These are phyloP conservation scores for Panagrolaimus sp. DNA, from an alignment of 1,140 invertebrate species.

Conservation along the genomic window DNA sequence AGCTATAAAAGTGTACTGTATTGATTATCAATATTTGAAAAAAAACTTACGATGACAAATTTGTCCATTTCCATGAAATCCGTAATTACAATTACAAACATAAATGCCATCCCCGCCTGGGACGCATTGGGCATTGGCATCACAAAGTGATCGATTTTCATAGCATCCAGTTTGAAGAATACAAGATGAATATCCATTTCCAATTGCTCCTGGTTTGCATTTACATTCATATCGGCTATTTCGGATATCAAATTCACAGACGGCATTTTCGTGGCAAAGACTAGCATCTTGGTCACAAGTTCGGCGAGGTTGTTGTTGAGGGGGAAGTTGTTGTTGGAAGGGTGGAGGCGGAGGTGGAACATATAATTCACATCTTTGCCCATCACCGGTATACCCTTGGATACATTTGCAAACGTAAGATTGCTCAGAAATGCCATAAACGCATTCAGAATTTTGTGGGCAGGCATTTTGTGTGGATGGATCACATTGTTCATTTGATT, in stretches of 20 bases:
- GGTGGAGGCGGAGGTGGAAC: neutral
- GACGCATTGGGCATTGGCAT: conserved; percentile 59
- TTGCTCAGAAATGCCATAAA: neutral
- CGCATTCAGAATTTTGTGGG: neutral
- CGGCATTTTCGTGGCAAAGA: conserved; percentile 22
- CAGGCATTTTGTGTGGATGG: neutral
- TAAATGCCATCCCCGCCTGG: conserved; percentile 52
- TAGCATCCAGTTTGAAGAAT: conserved; percentile 34
- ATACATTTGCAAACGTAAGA: conserved; percentile 24
- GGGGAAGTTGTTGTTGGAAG: no score
- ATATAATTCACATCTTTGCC: conserved; percentile 52
- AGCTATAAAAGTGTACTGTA: conserved; percentile 6
- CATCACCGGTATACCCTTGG: conserved; percentile 31
- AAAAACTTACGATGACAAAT: conserved; percentile 56
- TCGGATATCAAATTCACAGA: conserved; percentile 28
- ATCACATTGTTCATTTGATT: neutral
- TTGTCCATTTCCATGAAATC: conserved; percentile 62
- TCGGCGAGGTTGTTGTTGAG: no score
- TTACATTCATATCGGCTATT: conserved; percentile 38
- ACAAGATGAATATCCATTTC: conserved; percentile 24
- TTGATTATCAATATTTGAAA: neutral
- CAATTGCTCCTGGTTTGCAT: conserved; percentile 27
- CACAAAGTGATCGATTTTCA: conserved; percentile 32
- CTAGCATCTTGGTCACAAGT: conserved; percentile 15
- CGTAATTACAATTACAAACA: conserved; percentile 62